Evolutionary conservation across 2,888 invertebrate species (phyloP), one percentile per base, ranked within the genome.

Genomic region (Synergus japonicus): DNA sequence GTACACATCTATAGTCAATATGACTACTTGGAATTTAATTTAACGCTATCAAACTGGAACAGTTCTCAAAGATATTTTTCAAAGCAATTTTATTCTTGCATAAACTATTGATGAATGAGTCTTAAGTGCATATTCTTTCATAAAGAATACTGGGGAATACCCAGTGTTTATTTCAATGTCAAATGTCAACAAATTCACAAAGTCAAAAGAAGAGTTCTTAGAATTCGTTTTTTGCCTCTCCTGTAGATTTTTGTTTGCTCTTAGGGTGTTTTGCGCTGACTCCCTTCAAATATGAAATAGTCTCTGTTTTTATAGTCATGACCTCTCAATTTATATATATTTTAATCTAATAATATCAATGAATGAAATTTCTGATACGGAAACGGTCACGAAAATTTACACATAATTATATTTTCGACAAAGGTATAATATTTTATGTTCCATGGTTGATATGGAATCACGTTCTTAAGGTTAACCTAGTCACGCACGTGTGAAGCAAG

Each of bases 401-500:
- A n/a, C n/a, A 22, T 22, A 66, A 8, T 9, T 43, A 41, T 43
- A n/a, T 66, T 65, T 65, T 41, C n/a, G n/a, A 66, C 41, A 41
- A 66, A 66, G n/a, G 9, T 65, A 65, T 65, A 65, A 65, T 65
- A 9, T 65, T 41, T 58, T n/a, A 43, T 9, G 41, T 43, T 65
- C 2, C 65, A 41, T 65, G 13, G 22, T 12, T 22, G 22, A 65
- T 66, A 43, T 43, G n/a, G 4, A 66, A 37, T 66, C 65, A 66
- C 65, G 43, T n/a, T 66, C 41, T n/a, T 66, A 66, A 66, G 65
- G 65, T 66, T 66, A 66, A 66, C n/a, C 65, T 66, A 66, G 65
- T 43, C 65, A 69, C 29, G 46, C 69, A 69, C 69, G 69, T 69
- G 69, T 22, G 49, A 49, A 69, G 46, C 46, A 69, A 15, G 49